A percentile compares a stretch with the other conserved stretches of the same genome.
These are phyloP conservation scores for Zonitis immaculata DNA, from an alignment of 2,888 invertebrate species.

Conservation along the genomic window DNA sequence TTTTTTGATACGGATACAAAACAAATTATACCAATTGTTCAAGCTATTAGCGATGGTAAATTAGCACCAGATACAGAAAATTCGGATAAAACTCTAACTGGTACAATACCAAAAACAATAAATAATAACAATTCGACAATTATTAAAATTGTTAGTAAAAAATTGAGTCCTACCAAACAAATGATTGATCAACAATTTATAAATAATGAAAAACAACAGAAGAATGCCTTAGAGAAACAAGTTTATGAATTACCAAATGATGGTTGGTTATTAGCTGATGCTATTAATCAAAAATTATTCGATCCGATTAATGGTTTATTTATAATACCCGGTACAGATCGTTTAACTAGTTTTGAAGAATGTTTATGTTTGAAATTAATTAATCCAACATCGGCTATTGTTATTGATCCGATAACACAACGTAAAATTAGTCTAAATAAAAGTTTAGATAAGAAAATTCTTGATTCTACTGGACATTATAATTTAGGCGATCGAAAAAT, in stretches of 20 bases:
- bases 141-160: constrained; percentile 29
- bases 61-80: constrained; percentile 56
- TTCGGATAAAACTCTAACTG: constrained; percentile 34
- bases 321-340: constrained; percentile 80
- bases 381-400: constrained; percentile 75
- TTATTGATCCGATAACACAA: constrained; percentile 71
- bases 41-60: constrained; percentile 71
- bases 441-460: constrained; percentile 72
- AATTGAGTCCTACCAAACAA: constrained; percentile 22
- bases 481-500: constrained; percentile 52
- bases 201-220: constrained; percentile 47
- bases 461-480: constrained; percentile 78
- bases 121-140: too few species aligned
- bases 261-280: constrained; percentile 79
- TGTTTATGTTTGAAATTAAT: constrained; percentile 82
- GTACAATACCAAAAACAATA: constrained; percentile 32
- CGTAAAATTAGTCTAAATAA: constrained; percentile 63
- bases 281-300: constrained; percentile 76
- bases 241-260: constrained; percentile 75
- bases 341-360: constrained; percentile 79
- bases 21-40: constrained; percentile 66
- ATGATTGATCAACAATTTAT: constrained; percentile 50
- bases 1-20: constrained; percentile 74
- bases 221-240: constrained; percentile 56
- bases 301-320: constrained; percentile 81